Evolutionary conservation across 2,797 vertebrate genomes (phyloP).

Genomic region (Pangasius macronema): DNA sequence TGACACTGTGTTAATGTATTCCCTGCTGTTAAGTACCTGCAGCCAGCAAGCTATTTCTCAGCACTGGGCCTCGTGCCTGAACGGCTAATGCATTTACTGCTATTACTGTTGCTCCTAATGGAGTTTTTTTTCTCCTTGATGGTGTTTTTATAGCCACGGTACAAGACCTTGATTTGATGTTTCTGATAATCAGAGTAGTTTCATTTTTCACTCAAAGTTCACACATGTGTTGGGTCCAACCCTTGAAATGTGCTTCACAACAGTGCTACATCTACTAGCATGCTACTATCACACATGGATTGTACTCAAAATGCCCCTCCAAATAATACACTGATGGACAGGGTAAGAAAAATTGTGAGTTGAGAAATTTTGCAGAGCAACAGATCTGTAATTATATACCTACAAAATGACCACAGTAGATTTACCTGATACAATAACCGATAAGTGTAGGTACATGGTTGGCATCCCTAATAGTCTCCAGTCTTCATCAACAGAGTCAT

Average conservation of each 20-base stretch:
- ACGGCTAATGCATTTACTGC: conserved; percentile 52
- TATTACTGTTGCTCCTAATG: conserved; percentile 55
- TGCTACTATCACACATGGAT: not conserved
- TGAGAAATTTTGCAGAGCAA: no score
- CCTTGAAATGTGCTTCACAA: not conserved
- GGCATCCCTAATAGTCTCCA: no score
- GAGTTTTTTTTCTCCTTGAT: conserved; percentile 42
- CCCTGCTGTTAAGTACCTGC: conserved; percentile 45
- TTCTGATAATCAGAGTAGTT: conserved; percentile 55
- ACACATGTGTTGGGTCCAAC: conserved; percentile 50
- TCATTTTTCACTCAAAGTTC: conserved; percentile 69
- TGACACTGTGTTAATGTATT: conserved; percentile 41
- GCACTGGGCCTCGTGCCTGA: conserved; percentile 47
- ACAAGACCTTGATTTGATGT: conserved; percentile 60
- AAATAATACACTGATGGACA: no score
- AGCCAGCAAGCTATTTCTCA: conserved; percentile 36
- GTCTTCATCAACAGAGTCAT: no score
- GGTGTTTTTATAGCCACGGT: conserved; percentile 52
- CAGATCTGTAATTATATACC: no score
- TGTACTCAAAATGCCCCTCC: not conserved
- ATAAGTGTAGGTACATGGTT: no score
- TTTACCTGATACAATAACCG: no score
- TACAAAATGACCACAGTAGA: no score
- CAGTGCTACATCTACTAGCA: not conserved
- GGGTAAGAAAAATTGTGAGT: no score